phyloP scores from a whole-genome alignment of 2,797 vertebrate genomes.

The Benthosema pterotum region DNA sequence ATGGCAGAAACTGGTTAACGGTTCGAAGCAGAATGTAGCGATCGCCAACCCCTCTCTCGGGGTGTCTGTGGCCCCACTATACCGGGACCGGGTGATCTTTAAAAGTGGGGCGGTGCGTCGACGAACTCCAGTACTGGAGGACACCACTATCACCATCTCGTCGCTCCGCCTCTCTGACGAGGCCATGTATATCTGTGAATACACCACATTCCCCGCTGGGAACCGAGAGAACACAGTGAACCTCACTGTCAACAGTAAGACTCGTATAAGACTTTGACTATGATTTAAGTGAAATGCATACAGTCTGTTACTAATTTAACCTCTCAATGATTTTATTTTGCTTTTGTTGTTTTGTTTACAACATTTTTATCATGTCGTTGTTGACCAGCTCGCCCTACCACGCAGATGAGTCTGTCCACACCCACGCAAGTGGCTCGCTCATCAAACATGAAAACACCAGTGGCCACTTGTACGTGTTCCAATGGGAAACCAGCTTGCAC shows the following conservation, averaged over 20 bases:
- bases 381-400: conserved; percentile 87
- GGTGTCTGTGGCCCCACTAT: conserved; percentile 89
- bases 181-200: conserved; percentile 96
- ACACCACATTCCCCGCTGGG: conserved; percentile 94
- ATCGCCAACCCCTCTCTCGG: conserved; percentile 95
- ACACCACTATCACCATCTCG: conserved; percentile 92
- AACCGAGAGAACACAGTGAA: conserved; percentile 95
- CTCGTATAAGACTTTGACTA: neutral
- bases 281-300: neutral
- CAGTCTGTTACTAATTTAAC: too few relatives aligned
- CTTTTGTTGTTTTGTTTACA: neutral
- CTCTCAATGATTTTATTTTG: too few relatives aligned
- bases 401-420: conserved; percentile 87
- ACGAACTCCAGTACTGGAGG: conserved; percentile 86
- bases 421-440: conserved; percentile 85
- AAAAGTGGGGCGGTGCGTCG: conserved; percentile 87
- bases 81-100: conserved; percentile 89
- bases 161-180: conserved; percentile 90
- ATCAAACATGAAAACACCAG: conserved; percentile 86
- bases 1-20: conserved; percentile 95
- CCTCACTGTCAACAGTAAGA: conserved; percentile 92
- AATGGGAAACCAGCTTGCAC: conserved; percentile 92
- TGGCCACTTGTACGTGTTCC: conserved; percentile 92
- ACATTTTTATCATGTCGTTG: neutral
- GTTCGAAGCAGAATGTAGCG: conserved; percentile 94